Evolutionary conservation across 2,113 vertebrate species (phyloP).

Genomic region (Balaeniceps rex): DNA sequence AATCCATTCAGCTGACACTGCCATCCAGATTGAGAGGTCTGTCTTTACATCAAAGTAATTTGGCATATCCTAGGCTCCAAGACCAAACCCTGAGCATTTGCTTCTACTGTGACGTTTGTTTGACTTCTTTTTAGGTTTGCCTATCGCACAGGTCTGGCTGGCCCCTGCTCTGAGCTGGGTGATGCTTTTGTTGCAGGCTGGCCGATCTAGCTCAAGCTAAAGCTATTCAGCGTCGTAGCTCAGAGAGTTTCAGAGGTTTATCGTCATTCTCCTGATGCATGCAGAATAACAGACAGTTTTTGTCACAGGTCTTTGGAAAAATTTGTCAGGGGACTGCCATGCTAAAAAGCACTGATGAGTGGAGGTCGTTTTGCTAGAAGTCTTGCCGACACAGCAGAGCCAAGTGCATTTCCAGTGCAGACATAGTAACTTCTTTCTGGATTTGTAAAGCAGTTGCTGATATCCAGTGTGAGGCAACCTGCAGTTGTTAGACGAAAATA

Average conservation of each 20-base stretch:
- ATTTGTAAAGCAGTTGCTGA: neutral
- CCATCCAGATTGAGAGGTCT: neutral
- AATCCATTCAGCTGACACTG: rapidly evolving
- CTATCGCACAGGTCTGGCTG: rapidly evolving
- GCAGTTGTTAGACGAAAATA: neutral
- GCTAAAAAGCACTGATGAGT: neutral
- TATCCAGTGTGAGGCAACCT: neutral
- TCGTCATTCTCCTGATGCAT: neutral
- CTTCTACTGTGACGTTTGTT: neutral
- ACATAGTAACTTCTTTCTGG: neutral
- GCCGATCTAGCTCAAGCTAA: neutral
- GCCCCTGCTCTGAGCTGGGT: neutral
- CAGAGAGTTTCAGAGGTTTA: neutral
- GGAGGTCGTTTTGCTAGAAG: neutral
- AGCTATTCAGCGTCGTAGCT: neutral
- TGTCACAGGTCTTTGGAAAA: neutral
- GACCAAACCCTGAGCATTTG: neutral
- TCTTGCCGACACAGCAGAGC: neutral
- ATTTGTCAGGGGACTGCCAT: neutral
- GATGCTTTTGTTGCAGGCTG: rapidly evolving
- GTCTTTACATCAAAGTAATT: rapidly evolving
- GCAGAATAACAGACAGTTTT: neutral
- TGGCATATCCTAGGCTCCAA: neutral
- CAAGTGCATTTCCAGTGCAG: neutral
- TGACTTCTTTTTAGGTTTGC: neutral